phyloP scores from a whole-genome alignment of 2,888 invertebrate species.

The Alsophila aescularia region DNA sequence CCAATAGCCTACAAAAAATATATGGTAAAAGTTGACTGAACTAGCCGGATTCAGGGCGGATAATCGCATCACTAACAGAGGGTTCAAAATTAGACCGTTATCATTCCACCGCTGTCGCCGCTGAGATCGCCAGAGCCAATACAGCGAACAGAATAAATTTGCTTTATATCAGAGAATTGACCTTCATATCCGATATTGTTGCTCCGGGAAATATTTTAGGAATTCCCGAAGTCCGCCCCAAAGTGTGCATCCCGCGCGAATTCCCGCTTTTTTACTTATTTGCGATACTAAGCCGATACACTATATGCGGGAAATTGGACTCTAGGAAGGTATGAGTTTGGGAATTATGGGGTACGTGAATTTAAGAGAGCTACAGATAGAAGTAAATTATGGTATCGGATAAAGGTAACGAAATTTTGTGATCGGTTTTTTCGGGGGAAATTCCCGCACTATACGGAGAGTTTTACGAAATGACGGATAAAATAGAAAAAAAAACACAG shows the following conservation, averaged over 20 bases:
- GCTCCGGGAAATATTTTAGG: slow-evolving; percentile 70
- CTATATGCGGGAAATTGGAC: slow-evolving; percentile 59
- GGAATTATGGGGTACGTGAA: slow-evolving; percentile 37
- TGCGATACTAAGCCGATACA: slow-evolving; percentile 55
- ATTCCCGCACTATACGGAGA: background rate
- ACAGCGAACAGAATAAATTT: slow-evolving; percentile 83
- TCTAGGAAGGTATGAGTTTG: slow-evolving; percentile 50
- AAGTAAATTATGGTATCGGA: slow-evolving; percentile 26
- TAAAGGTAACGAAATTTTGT: slow-evolving; percentile 14
- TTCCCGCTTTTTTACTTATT: slow-evolving; percentile 55
- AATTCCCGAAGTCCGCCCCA: slow-evolving; percentile 58
- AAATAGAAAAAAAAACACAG: slow-evolving; percentile 23
- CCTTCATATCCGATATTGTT: slow-evolving; percentile 82
- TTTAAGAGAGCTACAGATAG: slow-evolving; percentile 30
- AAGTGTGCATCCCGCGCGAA: slow-evolving; percentile 46
- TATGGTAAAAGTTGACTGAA: background rate
- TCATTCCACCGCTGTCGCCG: slow-evolving; percentile 79
- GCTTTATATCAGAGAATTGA: slow-evolving; percentile 79
- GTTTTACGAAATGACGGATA: background rate
- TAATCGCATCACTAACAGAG: slow-evolving; percentile 35
- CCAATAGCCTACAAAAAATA: background rate
- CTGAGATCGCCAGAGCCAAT: slow-evolving; percentile 81
- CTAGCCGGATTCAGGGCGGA: slow-evolving; percentile 6
- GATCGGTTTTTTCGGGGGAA: slow-evolving; percentile 11
- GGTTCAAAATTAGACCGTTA: slow-evolving; percentile 81